A percentile compares a stretch with the other conserved stretches of the same genome.
These are phyloP conservation scores for Mimumesa dahlbomi DNA, from an alignment of 2,888 invertebrate genomes.

Conservation along the genomic window DNA sequence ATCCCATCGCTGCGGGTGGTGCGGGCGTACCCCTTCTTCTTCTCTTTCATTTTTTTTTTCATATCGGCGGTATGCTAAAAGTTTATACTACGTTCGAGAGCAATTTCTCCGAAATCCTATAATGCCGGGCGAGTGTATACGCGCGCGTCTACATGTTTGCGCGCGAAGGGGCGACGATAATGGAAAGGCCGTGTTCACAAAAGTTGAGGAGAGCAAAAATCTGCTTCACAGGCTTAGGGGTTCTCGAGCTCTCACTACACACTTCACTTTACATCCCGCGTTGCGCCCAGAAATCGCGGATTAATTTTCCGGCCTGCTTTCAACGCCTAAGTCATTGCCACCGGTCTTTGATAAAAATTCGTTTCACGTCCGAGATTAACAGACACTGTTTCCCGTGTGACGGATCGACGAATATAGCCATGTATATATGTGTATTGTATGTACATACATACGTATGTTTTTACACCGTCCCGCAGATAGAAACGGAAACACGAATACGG, in stretches of 20 bases:
- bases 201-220: slow-evolving; percentile 34
- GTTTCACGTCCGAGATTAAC: too few species aligned
- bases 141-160: slow-evolving; percentile 17
- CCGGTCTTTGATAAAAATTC: not conserved
- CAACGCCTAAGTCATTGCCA: too few species aligned
- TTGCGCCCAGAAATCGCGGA: not conserved
- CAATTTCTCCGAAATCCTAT: slow-evolving; percentile 49
- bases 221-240: slow-evolving; percentile 22
- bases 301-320: not conserved
- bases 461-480: too few species aligned
- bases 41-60: slow-evolving; percentile 20
- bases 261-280: slow-evolving; percentile 22
- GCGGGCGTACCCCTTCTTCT: too few species aligned
- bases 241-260: slow-evolving; percentile 10
- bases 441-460: too few species aligned
- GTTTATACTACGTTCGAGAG: slow-evolving; percentile 44
- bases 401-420: too few species aligned
- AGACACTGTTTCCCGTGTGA: too few species aligned
- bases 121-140: slow-evolving; percentile 23
- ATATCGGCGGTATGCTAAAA: slow-evolving; percentile 29
- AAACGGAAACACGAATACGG: too few species aligned
- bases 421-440: too few species aligned
- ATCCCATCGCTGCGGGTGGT: slow-evolving; percentile 1
- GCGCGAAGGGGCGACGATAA: slow-evolving; percentile 38
- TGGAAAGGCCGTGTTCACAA: slow-evolving; percentile 55